These are phyloP conservation scores for Eulemur coronatus DNA, from an alignment of 2,797 vertebrate genomes.

Conservation along the genomic window DNA sequence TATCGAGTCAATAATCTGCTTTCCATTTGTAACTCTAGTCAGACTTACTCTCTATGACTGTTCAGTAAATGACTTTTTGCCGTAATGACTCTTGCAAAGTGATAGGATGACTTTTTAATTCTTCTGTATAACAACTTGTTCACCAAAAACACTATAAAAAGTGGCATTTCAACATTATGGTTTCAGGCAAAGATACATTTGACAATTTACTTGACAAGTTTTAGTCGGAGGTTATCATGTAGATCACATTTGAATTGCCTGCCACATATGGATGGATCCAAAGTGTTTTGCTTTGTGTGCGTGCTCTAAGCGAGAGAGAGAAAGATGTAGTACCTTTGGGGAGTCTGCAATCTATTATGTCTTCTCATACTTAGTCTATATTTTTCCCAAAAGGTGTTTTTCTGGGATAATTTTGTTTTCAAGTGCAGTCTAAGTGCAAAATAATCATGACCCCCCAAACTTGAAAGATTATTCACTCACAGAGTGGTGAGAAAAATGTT, in stretches of 20 bases:
- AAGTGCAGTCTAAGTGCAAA: constrained; percentile 30
- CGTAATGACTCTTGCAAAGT: not conserved
- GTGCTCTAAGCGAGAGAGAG: not conserved
- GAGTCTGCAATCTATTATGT: not conserved
- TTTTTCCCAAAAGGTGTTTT: not conserved
- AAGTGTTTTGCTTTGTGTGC: not conserved
- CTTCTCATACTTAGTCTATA: not conserved
- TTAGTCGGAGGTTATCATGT: not conserved
- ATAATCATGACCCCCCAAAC: not conserved
- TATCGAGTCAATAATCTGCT: not conserved
- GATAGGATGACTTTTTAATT: not conserved
- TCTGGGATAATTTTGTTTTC: constrained; percentile 22
- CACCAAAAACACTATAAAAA: not conserved
- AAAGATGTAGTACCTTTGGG: not conserved
- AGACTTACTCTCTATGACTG: not conserved
- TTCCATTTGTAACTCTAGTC: not conserved
- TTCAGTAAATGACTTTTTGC: not conserved
- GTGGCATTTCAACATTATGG: not conserved
- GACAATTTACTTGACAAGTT: constrained; percentile 24
- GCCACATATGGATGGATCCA: not conserved
- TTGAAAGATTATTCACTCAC: not conserved
- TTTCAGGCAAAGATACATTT: constrained; percentile 25
- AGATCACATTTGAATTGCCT: not conserved
- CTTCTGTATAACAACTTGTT: not conserved
- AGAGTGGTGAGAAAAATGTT: not conserved